These are phyloP conservation scores for Dicyrtomina minuta DNA, from an alignment of 2,888 invertebrate genomes.

Conservation along the genomic window DNA sequence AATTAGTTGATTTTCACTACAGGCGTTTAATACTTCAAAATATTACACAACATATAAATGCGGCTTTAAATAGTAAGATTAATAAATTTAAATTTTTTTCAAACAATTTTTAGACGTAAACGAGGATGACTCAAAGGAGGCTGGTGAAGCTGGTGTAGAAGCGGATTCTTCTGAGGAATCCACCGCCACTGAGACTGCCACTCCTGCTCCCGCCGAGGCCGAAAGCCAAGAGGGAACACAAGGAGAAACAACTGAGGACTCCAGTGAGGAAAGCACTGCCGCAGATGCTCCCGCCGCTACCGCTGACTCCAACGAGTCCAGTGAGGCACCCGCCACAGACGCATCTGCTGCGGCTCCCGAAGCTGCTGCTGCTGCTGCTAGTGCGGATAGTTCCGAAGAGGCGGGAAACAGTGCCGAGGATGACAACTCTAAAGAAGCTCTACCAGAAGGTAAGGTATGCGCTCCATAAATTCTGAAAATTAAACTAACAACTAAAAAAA, in stretches of 20 bases:
- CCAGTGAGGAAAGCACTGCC: neutral
- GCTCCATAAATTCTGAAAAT: slow-evolving; percentile 31
- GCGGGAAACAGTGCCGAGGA: too few relatives aligned
- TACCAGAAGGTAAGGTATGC: slow-evolving; percentile 53
- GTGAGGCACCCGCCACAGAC: slow-evolving; percentile 29
- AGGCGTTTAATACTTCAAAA: neutral
- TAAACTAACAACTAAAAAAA: neutral
- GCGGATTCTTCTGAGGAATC: too few relatives aligned
- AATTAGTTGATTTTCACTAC: too few relatives aligned
- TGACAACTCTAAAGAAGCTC: slow-evolving; percentile 46
- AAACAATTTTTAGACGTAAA: too few relatives aligned
- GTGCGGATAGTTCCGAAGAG: slow-evolving; percentile 54
- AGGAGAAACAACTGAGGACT: slow-evolving; percentile 55
- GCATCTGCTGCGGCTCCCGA: neutral
- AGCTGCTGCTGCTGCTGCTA: slow-evolving; percentile 12
- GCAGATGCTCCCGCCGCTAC: slow-evolving; percentile 30
- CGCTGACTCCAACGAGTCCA: slow-evolving; percentile 46
- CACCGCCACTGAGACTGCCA: too few relatives aligned
- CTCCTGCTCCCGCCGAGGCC: too few relatives aligned
- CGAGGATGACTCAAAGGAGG: slow-evolving; percentile 27
- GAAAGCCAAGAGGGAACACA: slow-evolving; percentile 55
- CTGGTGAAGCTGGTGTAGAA: slow-evolving; percentile 23
- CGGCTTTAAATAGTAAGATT: neutral
- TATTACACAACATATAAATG: too few relatives aligned
- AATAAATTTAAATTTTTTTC: neutral